Evolutionary conservation across 1,140 invertebrate genomes (phyloP).

Genomic region (Sminthurides bifidus): DNA sequence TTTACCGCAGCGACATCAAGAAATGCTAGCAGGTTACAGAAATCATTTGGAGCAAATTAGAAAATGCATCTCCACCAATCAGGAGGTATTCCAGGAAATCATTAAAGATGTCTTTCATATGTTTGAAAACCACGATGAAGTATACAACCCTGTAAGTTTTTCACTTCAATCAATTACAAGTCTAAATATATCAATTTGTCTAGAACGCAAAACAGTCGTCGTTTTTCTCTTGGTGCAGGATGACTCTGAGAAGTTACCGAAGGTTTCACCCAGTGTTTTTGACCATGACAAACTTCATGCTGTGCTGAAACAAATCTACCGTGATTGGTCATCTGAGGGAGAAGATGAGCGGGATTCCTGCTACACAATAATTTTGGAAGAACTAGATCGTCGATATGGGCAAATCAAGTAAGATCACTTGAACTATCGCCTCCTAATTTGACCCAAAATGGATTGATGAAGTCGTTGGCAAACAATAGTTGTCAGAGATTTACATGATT

Average conservation of each 20-base stretch:
- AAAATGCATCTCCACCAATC: conserved; percentile 71
- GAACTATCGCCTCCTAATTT: background rate
- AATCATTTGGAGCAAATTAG: conserved; percentile 61
- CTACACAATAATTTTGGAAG: conserved; percentile 81
- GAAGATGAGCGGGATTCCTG: conserved; percentile 68
- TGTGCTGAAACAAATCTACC: conserved; percentile 84
- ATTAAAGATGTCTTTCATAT: conserved; percentile 66
- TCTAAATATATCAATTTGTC: background rate
- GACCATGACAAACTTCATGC: conserved; percentile 80
- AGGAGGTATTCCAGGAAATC: conserved; percentile 68
- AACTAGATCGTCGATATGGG: conserved; percentile 57
- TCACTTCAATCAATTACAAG: background rate
- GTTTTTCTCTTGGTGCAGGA: background rate
- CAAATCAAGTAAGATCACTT: conserved; percentile 39
- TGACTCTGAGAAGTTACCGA: background rate
- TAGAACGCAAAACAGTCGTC: background rate
- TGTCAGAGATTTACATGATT: background rate
- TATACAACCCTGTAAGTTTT: conserved; percentile 33
- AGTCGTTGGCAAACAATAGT: background rate
- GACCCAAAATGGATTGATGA: conserved; percentile 3
- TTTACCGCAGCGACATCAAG: conserved; percentile 62
- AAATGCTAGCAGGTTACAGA: conserved; percentile 59
- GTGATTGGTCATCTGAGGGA: conserved; percentile 88
- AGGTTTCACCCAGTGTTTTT: conserved; percentile 30
- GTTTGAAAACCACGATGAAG: conserved; percentile 62